Percentiles rank a stretch among this genome's conserved stretches.
These are phyloP conservation scores for Brotula barbata DNA, from an alignment of 2,797 vertebrate species.

Conservation along the genomic window DNA sequence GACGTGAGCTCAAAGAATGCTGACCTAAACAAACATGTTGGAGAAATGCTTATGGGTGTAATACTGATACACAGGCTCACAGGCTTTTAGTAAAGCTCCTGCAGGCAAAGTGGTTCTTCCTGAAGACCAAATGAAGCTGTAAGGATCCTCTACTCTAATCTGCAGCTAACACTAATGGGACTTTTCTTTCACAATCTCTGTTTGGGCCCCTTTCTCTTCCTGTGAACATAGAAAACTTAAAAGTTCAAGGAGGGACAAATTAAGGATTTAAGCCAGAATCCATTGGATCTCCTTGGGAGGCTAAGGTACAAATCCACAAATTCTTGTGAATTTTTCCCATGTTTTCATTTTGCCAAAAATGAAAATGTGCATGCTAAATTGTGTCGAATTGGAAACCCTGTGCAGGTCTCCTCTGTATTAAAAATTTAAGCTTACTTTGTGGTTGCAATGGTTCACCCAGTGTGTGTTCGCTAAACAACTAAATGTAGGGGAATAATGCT, in stretches of 20 bases:
- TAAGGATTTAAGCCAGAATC: slow-evolving; percentile 36
- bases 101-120: slow-evolving; percentile 49
- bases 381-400: slow-evolving; percentile 5
- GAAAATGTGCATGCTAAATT: slow-evolving; percentile 16
- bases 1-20: slow-evolving; percentile 17
- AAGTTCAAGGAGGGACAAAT: slow-evolving; percentile 36
- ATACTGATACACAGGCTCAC: background rate
- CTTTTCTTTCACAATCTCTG: slow-evolving; percentile 26
- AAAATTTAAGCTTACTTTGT: slow-evolving; percentile 7
- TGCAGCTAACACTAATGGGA: slow-evolving; percentile 49
- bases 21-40: slow-evolving; percentile 17
- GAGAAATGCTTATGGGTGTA: slow-evolving; percentile 15
- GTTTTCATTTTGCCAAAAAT: slow-evolving; percentile 22
- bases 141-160: slow-evolving; percentile 47
- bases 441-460: background rate
- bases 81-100: slow-evolving; percentile 61
- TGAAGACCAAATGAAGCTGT: slow-evolving; percentile 31
- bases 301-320: slow-evolving; percentile 28
- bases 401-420: too few species aligned
- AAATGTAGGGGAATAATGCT: background rate
- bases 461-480: background rate
- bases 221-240: slow-evolving; percentile 31
- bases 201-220: slow-evolving; percentile 22
- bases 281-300: slow-evolving; percentile 19
- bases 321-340: slow-evolving; percentile 18